Percentiles rank a stretch among this genome's conserved stretches.
phyloP scores from a whole-genome alignment of 1,140 invertebrate species.

The Bathynomus jamesi region DNA sequence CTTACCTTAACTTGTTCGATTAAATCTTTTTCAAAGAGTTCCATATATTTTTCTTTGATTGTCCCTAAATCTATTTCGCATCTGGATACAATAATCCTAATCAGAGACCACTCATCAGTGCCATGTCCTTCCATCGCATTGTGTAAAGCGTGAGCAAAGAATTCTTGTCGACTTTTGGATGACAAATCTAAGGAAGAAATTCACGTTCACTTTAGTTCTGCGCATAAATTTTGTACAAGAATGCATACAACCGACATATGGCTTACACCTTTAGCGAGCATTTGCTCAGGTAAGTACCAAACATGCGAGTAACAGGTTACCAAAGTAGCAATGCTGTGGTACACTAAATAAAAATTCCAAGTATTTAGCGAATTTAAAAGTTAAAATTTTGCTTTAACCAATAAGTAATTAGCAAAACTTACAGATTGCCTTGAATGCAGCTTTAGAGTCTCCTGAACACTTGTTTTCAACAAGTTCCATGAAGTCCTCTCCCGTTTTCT shows the following conservation, averaged over 20 bases:
- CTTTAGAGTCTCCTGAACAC: constrained; percentile 74
- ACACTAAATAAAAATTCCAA: no score
- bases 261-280: no score
- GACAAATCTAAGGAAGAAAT: not conserved
- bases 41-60: constrained; percentile 1
- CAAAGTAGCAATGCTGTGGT: no score
- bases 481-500: constrained; percentile 62
- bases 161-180: constrained; percentile 41
- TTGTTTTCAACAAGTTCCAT: constrained; percentile 78
- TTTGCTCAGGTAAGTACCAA: no score
- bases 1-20: constrained; percentile 20
- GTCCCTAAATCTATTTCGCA: constrained; percentile 33
- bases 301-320: no score
- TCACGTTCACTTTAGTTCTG: not conserved
- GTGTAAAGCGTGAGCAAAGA: constrained; percentile 47
- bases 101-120: constrained; percentile 43
- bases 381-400: no score
- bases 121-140: constrained; percentile 44
- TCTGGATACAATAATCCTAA: constrained; percentile 46
- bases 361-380: no score
- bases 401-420: no score
- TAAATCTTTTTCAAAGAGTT: not conserved
- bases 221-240: no score
- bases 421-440: constrained; percentile 68
- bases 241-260: not conserved